Evolutionary conservation across 2,888 invertebrate genomes (phyloP).

Genomic region (Trichopoda pennipes): DNA sequence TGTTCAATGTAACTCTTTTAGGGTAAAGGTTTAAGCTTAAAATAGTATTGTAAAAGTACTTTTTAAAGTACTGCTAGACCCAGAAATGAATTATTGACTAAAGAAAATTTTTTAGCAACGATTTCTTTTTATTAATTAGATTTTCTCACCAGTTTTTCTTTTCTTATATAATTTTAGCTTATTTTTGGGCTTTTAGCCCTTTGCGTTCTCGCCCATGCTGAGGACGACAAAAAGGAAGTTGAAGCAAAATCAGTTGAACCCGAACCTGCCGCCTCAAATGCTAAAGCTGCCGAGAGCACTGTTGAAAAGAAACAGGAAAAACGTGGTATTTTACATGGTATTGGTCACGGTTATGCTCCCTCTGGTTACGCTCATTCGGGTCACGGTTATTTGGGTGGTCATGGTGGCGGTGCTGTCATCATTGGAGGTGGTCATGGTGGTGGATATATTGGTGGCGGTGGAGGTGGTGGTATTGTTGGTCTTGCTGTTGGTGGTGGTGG

Average conservation of each 20-base stretch:
- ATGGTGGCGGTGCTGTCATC: conserved; percentile 67
- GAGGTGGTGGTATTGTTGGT: too few relatives aligned
- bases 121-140: too few relatives aligned
- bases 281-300: conserved; percentile 83
- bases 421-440: conserved; percentile 80
- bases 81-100: too few relatives aligned
- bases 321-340: conserved; percentile 84
- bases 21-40: too few relatives aligned
- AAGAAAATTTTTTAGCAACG: too few relatives aligned
- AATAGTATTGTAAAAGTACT: too few relatives aligned
- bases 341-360: conserved; percentile 83
- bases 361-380: conserved; percentile 66
- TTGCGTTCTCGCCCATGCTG: conserved; percentile 84
- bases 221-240: conserved; percentile 83
- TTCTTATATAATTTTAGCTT: conserved; percentile 74
- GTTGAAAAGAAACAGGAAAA: conserved; percentile 89
- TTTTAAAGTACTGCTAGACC: too few relatives aligned
- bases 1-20: too few relatives aligned
- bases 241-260: conserved; percentile 72
- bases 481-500: conserved; percentile 65
- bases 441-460: conserved; percentile 72
- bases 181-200: conserved; percentile 82
- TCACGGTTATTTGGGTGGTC: conserved; percentile 60
- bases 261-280: conserved; percentile 81
- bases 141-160: background rate